phyloP scores from a whole-genome alignment of 2,113 vertebrate species.

The Ceratotherium simum region DNA sequence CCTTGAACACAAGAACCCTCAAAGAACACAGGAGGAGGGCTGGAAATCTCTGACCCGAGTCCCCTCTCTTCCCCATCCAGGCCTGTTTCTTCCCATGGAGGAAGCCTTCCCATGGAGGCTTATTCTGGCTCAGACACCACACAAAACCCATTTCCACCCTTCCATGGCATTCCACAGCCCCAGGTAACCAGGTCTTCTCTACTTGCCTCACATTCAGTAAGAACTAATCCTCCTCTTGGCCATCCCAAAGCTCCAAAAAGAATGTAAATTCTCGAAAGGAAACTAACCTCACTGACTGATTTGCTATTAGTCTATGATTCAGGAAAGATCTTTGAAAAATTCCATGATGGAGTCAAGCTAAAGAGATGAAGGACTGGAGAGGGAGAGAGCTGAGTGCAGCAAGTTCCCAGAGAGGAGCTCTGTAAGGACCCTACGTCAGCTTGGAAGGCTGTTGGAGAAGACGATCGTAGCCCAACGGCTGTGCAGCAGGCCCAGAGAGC shows the following conservation, averaged over 20 bases:
- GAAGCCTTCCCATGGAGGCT: too few species aligned
- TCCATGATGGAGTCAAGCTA: neutral
- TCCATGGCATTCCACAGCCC: neutral
- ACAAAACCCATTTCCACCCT: neutral
- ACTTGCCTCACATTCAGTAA: neutral
- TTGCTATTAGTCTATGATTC: neutral
- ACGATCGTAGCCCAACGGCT: fast-evolving
- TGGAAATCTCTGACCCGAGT: neutral
- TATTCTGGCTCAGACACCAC: neutral
- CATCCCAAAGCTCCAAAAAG: neutral
- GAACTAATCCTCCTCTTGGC: neutral
- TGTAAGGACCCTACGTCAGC: too few species aligned
- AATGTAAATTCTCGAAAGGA: neutral
- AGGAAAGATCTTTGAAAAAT: neutral
- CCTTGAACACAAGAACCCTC: neutral
- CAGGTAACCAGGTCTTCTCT: neutral
- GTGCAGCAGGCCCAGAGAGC: neutral
- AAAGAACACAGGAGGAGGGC: neutral
- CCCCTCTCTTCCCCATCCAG: neutral
- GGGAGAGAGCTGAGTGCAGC: neutral
- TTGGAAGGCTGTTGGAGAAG: neutral
- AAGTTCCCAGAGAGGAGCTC: neutral
- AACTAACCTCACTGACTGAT: neutral
- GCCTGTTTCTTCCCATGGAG: neutral
- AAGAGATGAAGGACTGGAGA: neutral